Evolutionary conservation across 2,888 invertebrate species (phyloP).

Genomic region (Synergus itoensis): DNA sequence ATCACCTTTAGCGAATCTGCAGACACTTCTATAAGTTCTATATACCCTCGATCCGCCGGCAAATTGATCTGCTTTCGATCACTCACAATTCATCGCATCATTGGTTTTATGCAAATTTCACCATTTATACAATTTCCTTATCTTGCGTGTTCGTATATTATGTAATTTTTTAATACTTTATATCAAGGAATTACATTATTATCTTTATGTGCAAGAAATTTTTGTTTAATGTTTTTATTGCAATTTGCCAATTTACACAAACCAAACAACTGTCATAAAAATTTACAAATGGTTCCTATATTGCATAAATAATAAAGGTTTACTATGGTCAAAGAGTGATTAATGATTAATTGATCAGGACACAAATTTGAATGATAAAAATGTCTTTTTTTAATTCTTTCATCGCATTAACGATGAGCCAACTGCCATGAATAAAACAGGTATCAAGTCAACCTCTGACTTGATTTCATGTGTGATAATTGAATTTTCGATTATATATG

Average conservation of each 20-base stretch:
- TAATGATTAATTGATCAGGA: no score
- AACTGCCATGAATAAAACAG: slow-evolving; percentile 2
- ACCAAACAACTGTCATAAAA: no score
- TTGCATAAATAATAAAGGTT: no score
- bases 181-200: neutral
- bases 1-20: slow-evolving; percentile 41
- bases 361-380: neutral
- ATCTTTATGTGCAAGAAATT: neutral
- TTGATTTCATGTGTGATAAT: slow-evolving; percentile 8
- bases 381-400: neutral
- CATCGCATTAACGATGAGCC: neutral
- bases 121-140: slow-evolving; percentile 16
- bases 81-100: slow-evolving; percentile 27
- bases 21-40: neutral
- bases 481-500: slow-evolving; percentile 21
- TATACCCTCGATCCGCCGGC: slow-evolving; percentile 24
- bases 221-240: neutral
- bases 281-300: no score
- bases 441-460: neutral
- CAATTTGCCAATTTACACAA: no score
- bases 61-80: slow-evolving; percentile 30
- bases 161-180: neutral
- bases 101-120: slow-evolving; percentile 27
- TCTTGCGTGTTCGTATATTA: neutral
- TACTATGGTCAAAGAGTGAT: no score